Base-by-base conservation (phyloP, 1,140 invertebrate genomes). In the Lutraria rhynchaena region DNA sequence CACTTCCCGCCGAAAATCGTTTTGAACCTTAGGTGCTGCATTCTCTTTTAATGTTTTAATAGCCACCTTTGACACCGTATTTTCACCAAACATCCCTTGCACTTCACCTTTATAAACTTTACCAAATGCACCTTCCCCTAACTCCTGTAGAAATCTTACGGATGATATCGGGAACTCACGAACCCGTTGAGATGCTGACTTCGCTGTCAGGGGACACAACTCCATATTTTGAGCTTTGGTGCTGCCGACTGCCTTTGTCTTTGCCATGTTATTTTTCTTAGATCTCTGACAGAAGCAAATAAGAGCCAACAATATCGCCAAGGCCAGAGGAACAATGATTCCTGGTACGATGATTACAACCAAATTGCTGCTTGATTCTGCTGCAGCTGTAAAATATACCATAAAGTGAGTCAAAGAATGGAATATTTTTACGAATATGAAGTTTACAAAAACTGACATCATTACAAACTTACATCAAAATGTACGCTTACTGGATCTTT, bases 1-100 rank as follows among this genome's bases (percentile, higher is more conserved):
- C 53, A 98, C 97, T 88, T 95, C 94, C 76, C 97, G 94, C 89
- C 96, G 95, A 88, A 99, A 99, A 89, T 99, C 98, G 80, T 95
- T 95, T 81, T 97, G 96, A 0, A 97, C 97, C 93, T 99, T 98
- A 1, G 95, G 94, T 70, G 95, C 96, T 0, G 97, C 96, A 90
- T 97, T 97, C 90, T 98, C 97, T 91, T 98, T 98, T n/a, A 99
- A 92, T 0, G 98, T 98, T 91, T 99, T 99, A 0, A 99, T 96
- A 13, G 97, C 97, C 3, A 99, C 97, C 88, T 95, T 96, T 60
- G 96, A 94, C 11, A 94, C 89, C 22, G 84, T 90, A 57, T 90
- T 91, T 75, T 89, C 91, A 22, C 89, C 87, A 82, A 89, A 89
- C 24, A 91, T 76, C 44, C 93, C 92, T 92, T 95, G 94, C n/a